phyloP scores from a whole-genome alignment of 2,113 vertebrate genomes.

The Lagopus leucura region DNA sequence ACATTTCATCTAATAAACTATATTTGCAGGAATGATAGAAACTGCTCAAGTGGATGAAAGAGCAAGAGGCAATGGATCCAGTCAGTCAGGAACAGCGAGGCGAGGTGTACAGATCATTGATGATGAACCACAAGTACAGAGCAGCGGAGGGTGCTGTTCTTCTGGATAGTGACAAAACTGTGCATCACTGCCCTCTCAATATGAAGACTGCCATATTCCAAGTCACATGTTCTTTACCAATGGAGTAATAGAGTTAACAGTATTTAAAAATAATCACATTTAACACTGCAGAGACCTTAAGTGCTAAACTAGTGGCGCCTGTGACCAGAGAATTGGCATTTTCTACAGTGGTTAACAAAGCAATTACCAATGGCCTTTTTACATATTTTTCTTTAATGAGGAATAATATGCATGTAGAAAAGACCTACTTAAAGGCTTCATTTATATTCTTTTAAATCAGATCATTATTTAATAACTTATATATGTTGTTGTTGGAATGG shows the following conservation, averaged over 20 bases:
- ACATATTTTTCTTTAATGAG: conserved; percentile 84
- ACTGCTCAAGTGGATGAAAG: conserved; percentile 93
- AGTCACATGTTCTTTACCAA: conserved; percentile 83
- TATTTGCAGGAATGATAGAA: conserved; percentile 94
- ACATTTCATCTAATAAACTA: neutral
- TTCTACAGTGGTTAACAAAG: conserved; percentile 87
- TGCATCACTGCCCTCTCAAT: conserved; percentile 78
- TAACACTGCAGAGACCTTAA: conserved; percentile 87
- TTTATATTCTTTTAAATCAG: conserved; percentile 89
- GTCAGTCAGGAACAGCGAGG: conserved; percentile 83
- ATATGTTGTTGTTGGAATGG: conserved; percentile 85
- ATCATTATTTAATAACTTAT: conserved; percentile 95
- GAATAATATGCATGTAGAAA: conserved; percentile 89
- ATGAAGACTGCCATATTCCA: conserved; percentile 86
- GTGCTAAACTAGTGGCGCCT: conserved; percentile 86
- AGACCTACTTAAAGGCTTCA: conserved; percentile 88
- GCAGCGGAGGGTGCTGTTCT: conserved; percentile 90
- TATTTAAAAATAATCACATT: conserved; percentile 82
- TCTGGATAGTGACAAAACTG: conserved; percentile 88
- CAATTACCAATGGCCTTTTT: conserved; percentile 89
- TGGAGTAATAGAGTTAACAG: conserved; percentile 86
- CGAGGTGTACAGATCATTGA: conserved; percentile 97
- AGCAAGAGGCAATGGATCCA: conserved; percentile 90
- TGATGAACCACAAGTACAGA: conserved; percentile 90
- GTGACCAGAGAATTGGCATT: conserved; percentile 87